A percentile compares a stretch with the other conserved stretches of the same genome.
Conservation (phyloP, 2,113 vertebrate genomes). For the Phylloscopus trochilus region DNA sequence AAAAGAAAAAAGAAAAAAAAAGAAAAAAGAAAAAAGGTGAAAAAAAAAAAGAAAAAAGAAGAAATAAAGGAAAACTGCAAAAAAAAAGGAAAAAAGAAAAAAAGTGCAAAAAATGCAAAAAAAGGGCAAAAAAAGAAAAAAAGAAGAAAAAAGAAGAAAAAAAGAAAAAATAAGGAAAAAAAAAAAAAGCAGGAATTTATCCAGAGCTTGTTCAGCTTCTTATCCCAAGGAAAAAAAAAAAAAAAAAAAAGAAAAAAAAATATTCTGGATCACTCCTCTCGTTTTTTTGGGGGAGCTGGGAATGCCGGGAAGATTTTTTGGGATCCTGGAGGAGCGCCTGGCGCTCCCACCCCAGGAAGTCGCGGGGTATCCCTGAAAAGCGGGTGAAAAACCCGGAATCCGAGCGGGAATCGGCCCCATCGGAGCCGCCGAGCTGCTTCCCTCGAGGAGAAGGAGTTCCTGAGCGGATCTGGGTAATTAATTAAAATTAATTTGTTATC, state of each 20-base stretch:
- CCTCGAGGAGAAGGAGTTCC: neutral
- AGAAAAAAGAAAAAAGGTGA: neutral
- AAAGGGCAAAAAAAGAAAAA: too few relatives aligned
- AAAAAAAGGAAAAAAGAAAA: too few relatives aligned
- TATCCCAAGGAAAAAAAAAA: neutral
- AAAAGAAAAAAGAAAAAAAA: neutral
- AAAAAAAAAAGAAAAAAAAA: too few relatives aligned
- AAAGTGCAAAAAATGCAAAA: too few relatives aligned
- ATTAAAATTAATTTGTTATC: neutral
- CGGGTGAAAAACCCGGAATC: neutral
- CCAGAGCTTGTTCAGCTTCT: neutral
- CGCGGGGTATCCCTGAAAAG: neutral
- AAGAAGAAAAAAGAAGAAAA: neutral
- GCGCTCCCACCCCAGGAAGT: neutral
- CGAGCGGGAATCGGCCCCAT: accelerated
- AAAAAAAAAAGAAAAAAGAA: neutral
- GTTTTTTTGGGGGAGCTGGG: neutral
- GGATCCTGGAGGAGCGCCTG: accelerated
- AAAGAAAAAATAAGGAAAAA: too few relatives aligned
- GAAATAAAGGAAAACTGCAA: too few relatives aligned
- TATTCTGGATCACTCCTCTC: accelerated
- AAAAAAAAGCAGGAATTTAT: neutral
- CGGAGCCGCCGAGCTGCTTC: neutral
- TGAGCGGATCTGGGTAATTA: conserved; percentile 46
- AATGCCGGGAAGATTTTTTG: neutral